Evolutionary conservation across 1,140 invertebrate species (phyloP).

Genomic region (Oscheius sp.): DNA sequence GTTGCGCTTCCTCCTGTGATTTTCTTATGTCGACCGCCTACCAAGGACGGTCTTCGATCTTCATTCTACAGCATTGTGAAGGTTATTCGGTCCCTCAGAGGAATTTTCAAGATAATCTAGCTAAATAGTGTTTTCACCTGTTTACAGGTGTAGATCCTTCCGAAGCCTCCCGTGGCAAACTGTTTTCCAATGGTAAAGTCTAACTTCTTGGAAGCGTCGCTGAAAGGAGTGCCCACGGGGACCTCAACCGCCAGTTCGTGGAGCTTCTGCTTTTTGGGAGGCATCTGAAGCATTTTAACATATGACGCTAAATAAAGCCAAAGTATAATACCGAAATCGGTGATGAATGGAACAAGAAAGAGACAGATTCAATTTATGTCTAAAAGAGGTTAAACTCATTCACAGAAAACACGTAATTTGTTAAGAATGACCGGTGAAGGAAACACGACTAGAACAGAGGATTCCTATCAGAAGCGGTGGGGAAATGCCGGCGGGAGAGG

Average conservation of each 20-base stretch:
- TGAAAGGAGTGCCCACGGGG: not conserved
- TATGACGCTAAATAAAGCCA: not conserved
- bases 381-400: no score
- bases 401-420: no score
- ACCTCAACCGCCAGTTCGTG: slow-evolving; percentile 31
- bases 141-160: slow-evolving; percentile 51
- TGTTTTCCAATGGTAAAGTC: slow-evolving; percentile 51
- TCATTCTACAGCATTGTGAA: not conserved
- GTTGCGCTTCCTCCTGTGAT: no score
- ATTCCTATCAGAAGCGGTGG: no score
- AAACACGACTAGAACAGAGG: no score
- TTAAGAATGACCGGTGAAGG: no score
- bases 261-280: slow-evolving; percentile 20
- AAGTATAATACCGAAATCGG: not conserved
- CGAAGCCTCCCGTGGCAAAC: slow-evolving; percentile 53
- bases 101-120: not conserved
- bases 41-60: not conserved
- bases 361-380: no score
- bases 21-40: not conserved
- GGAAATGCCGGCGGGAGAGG: no score
- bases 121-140: slow-evolving; percentile 22
- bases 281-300: slow-evolving; percentile 17
- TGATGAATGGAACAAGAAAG: not conserved
- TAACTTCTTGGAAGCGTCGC: slow-evolving; percentile 20
- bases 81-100: not conserved